Conservation (phyloP, 2,797 vertebrate species). For the Cichlasoma orientale region DNA sequence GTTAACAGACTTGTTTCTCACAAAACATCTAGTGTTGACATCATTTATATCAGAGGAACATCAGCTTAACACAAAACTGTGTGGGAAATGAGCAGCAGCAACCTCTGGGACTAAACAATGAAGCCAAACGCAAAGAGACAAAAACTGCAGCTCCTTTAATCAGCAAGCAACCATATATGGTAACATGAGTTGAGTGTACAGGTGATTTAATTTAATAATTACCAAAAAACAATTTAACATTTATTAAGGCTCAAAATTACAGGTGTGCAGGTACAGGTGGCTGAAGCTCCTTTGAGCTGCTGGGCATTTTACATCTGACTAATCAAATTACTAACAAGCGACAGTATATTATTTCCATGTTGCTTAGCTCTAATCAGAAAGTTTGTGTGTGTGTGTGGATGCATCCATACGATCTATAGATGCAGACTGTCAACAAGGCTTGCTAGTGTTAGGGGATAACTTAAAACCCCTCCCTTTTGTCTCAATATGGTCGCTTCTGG, state of each 20-base stretch:
- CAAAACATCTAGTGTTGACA: constrained; percentile 45
- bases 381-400: no score
- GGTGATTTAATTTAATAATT: background rate
- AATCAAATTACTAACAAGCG: no score
- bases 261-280: no score
- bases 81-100: constrained; percentile 35
- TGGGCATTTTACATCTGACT: no score
- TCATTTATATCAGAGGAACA: constrained; percentile 31
- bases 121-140: background rate
- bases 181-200: background rate
- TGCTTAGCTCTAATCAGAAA: no score
- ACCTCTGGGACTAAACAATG: background rate
- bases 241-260: background rate
- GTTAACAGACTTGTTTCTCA: constrained; percentile 56
- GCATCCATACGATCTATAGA: no score
- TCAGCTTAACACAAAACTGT: constrained; percentile 17
- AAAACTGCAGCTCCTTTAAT: background rate
- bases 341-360: no score
- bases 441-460: no score
- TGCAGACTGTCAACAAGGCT: no score
- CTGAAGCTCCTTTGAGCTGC: no score
- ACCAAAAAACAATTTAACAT: background rate
- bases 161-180: background rate
- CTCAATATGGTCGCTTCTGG: no score
- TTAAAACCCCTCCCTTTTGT: no score